Base-by-base conservation (phyloP, 2,113 vertebrate genomes). In the Castor canadensis region DNA sequence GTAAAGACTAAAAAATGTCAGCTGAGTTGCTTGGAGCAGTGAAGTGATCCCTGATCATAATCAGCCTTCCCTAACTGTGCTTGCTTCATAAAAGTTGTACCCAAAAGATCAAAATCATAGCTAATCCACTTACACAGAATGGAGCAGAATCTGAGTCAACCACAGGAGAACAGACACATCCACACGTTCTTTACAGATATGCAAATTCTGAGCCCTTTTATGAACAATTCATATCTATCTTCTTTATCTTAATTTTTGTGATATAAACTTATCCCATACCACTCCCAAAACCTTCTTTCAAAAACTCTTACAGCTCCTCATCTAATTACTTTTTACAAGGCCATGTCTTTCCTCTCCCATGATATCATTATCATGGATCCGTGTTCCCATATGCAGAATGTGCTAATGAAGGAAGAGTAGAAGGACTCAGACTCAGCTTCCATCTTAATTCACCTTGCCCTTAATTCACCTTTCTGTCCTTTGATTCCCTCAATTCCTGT, bases 191-290 rank as follows among this genome's bases (percentile, higher is more conserved):
- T 73, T 64, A 40, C 43, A 54, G 62, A 9, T 10, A 49, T 35
- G 2, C 20, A 64, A 32, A 56, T 40, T 79, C 67, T 19, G 56
- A 79, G 24, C 16, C 24, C 28, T 86, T 88, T 54, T 64, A 40
- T 79, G 54, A 80, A n/a, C 22, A 84, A 84, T 60, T 84, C 38
- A 43, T 49, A 9, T 77, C 26, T 82, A 76, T 69, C n/a, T n/a
- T n/a, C n/a, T 69, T 49, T 52, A 66, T 80, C 40, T 80, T 72
- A 64, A 30, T 30, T 85, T 77, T 66, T 93, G 32, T 79, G 73
- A 80, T 58, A 12, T 30, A 73, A 83, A 49, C 35, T 85, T 56
- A 66, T 58, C 22, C 47, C 2, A 58, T 28, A 32, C 30, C n/a
- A 17, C 16, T 40, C 15, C 32, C 56, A 40, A 69, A 85, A 30